A percentile compares a stretch with the other conserved stretches of the same genome.
Evolutionary conservation across 2,797 vertebrate genomes (phyloP).

Genomic region (Sebastes trivittatus): DNA sequence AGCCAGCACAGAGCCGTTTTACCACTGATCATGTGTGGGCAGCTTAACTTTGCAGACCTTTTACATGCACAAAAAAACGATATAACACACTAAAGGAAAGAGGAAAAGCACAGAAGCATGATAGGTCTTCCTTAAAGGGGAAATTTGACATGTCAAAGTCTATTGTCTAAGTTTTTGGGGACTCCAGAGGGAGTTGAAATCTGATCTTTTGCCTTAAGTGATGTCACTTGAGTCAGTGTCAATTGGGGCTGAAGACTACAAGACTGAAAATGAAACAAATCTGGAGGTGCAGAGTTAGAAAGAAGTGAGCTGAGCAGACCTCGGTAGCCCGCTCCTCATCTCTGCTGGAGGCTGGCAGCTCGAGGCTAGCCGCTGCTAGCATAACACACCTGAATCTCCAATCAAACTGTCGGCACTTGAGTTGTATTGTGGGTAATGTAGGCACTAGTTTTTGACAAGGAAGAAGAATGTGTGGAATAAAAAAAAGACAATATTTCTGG

Average conservation of each 20-base stretch:
- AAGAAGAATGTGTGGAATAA: not conserved
- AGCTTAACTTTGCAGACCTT: too few relatives aligned
- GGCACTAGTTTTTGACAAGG: not conserved
- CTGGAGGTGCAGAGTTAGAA: too few relatives aligned
- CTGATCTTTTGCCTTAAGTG: not conserved
- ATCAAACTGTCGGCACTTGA: not conserved
- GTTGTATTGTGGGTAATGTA: not conserved
- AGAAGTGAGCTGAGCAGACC: not conserved
- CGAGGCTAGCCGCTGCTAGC: not conserved
- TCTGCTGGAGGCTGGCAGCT: not conserved
- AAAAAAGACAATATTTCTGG: not conserved
- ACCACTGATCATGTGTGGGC: too few relatives aligned
- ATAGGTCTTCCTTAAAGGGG: too few relatives aligned
- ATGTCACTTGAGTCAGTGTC: not conserved
- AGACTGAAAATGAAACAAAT: too few relatives aligned
- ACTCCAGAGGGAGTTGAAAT: not conserved
- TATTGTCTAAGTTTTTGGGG: not conserved
- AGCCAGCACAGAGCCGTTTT: too few relatives aligned
- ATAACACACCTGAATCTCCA: not conserved
- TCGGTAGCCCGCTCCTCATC: not conserved
- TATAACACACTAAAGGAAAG: too few relatives aligned
- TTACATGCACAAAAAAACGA: too few relatives aligned
- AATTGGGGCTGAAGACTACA: too few relatives aligned
- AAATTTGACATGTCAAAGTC: too few relatives aligned
- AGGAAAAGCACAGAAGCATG: too few relatives aligned